Base-by-base conservation (phyloP, 2,113 vertebrate genomes). In the Cyprinodon variegatus region DNA sequence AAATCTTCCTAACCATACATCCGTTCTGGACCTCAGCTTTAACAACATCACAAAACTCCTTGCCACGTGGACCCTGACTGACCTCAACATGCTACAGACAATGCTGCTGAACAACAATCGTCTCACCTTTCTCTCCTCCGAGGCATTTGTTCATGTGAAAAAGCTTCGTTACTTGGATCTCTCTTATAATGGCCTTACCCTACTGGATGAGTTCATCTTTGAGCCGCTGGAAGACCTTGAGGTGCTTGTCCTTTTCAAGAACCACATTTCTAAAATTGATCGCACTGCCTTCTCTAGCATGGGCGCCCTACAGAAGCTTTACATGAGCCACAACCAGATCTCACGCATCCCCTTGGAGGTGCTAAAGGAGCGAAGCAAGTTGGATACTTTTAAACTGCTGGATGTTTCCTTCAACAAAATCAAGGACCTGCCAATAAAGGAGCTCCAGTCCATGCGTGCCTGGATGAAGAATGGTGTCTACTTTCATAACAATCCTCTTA, bases 381-480 rank as follows among this genome's bases (percentile, higher is more conserved):
- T 95, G 43, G 90, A 96, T 10, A 93, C 90, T 17, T 94, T 99
- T 0, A 88, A 86, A 0, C 93, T 98, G 59, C 91, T 99, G 78
- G 97, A 99, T 78, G 93, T 98, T n/a, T 98, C 98, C 5, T 94
- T 92, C 72, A 99, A 99, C 92, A 90, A 90, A 36, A 95, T 99
- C 12, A 98, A 96, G 83, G 20, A 3, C 13, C 81, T 98, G 76
- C 94, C 95, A 0, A 63, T 95, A 3, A 69, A 88, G 0, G 96
- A 98, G 68, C 91, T 99, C 46, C 94, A 94, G 82, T 87, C 75
- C 5, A 90, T 99, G 82, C 97, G 97, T 0, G 96, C 96, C 1
- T 97, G 96, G 96, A 83, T 98, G 40, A 96, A 94, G 50, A 97
- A 98, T 0, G 95, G 96, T 15, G 91, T 99, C n/a, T 99, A 98